Conservation (phyloP, 2,888 invertebrate species). For the Melipona beecheii region DNA sequence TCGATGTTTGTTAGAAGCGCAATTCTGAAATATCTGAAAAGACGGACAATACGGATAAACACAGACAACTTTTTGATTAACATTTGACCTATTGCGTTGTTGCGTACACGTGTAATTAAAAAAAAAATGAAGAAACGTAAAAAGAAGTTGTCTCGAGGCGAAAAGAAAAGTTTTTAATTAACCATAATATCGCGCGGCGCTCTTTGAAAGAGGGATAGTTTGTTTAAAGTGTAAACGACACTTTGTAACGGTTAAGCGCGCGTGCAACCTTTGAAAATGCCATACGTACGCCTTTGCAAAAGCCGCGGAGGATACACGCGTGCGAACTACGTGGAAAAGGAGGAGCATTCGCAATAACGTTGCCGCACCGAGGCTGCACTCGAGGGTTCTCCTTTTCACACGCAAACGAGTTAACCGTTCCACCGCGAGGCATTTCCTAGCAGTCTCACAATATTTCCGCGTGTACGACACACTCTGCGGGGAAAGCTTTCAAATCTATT, state of each 20-base stretch:
- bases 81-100: too few species aligned
- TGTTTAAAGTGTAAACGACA: background rate
- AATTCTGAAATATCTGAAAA: too few species aligned
- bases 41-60: too few species aligned
- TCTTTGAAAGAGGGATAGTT: background rate
- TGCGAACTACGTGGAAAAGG: background rate
- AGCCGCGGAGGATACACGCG: background rate
- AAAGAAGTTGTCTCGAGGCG: background rate
- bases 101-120: too few species aligned
- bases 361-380: background rate
- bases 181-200: background rate
- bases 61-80: too few species aligned
- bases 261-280: background rate
- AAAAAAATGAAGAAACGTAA: too few species aligned
- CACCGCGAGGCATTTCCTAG: conserved; percentile 6
- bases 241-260: background rate
- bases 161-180: background rate
- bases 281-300: background rate
- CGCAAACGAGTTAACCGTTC: conserved; percentile 21
- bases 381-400: conserved; percentile 25
- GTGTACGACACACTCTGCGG: too few species aligned
- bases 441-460: conserved; percentile 4
- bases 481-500: background rate
- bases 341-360: conserved; percentile 9
- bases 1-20: too few species aligned